Base-by-base conservation (phyloP, 2,797 vertebrate genomes). In the Tenualosa thibaudeaui region DNA sequence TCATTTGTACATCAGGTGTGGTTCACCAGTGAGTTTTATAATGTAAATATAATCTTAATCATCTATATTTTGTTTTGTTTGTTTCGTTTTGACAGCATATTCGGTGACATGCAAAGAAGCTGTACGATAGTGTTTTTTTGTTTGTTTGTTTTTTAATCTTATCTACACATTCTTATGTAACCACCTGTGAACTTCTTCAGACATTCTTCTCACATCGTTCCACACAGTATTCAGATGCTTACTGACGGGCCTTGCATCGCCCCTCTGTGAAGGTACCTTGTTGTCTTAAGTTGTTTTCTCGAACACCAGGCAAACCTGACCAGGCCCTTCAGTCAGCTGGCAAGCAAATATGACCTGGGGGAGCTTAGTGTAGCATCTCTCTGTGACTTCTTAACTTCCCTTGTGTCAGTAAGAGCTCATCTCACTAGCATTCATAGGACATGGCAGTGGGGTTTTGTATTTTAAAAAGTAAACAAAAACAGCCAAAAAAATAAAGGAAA, bases 211-310 rank as follows among this genome's bases (percentile, higher is more conserved):
- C 90, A 83, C 83, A 62, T 68, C 82, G 60, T 94, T 93, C 93
- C 68, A 75, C 68, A 92, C 92, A 93, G 93, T 94, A 93, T 95
- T 94, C 93, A 94, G 92, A 91, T 89, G 84, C 90, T 93, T 93
- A 92, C 93, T 92, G 49, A 87, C 91, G 91, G 90, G 90, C 93
- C 93, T 93, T 3, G 53, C 53, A 17, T 15, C 17, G 54, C 17
- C 19, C 17, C 54, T 56, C 54, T 5, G 19, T 56, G 54, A 56
- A 56, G 89, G 90, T 95, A 62, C 94, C 94, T 94, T 91, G 88
- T 86, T 89, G 85, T 86, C 84, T 91, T 89, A 90, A 90, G 90
- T 83, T 15, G 81, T 54, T 91, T 91, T 31, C 6, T 43, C 40
- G 37, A 43, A 15, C 8, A 43, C 17, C 37, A 78, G 40, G 71